Evolutionary conservation across 2,113 vertebrate species (phyloP), one percentile per base, ranked within the genome.

Genomic region (Acrocephalus kingi): DNA sequence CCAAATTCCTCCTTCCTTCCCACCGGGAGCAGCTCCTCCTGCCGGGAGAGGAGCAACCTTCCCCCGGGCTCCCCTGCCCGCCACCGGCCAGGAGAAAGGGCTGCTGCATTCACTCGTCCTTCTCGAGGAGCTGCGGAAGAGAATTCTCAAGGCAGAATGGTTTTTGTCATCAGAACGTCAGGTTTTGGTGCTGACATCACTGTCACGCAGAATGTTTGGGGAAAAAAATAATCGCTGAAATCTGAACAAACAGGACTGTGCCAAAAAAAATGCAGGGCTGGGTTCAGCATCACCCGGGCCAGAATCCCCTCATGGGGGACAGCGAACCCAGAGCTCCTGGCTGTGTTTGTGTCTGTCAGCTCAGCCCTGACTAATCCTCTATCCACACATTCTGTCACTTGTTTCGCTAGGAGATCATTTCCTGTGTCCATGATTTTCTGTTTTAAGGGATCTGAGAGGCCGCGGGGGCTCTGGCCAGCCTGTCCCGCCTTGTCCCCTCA

Each of bases 131-230:
- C 48, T 56, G 81, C 78, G 68, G 45, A 13, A 35, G 41, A 68
- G 68, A 19, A 45, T 66, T 89, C 81, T 48, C 71, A 7, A 0
- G 0, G 3, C 2, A 27, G 31, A 39, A 13, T 18, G 15, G 11
- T 6, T 90, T 88, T 56, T 39, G 52, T 28, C 82, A 66, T 5
- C 78, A 33, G 28, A 45, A 30, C 2, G 22, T 28, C 67, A 24
- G 54, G 0, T 75, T 87, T 46, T 15, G 78, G 49, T 23, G 58
- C 90, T 74, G 88, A 66, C 59, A 73, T 64, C 75, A 9, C n/a
- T 2, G 1, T 2, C 63, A 4, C 0, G 5, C 37, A 46, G 64
- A n/a, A 13, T 0, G 0, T 33, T 58, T 21, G 68, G 37, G 68
- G 7, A 52, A 67, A 84, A 55, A 9, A 62, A 67, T 35, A 84